Conservation (phyloP, 2,797 vertebrate genomes). For the Neopelma chrysocephalum region DNA sequence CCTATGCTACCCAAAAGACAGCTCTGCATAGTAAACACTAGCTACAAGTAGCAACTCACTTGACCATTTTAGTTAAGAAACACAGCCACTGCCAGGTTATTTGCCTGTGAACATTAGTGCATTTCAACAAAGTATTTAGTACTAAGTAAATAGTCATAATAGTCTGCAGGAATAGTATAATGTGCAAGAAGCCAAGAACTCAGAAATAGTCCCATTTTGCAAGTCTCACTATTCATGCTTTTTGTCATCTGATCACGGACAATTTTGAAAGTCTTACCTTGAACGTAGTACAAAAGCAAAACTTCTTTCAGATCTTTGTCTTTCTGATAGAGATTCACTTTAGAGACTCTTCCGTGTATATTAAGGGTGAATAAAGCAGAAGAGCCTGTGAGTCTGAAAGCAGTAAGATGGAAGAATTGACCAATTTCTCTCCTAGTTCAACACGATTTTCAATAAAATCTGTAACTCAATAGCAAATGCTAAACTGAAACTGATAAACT, state of each 20-base stretch:
- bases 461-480: neutral
- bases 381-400: neutral
- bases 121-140: neutral
- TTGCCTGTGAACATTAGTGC: neutral
- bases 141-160: neutral
- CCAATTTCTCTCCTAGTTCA: neutral
- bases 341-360: neutral
- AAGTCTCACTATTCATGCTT: neutral
- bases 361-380: constrained; percentile 6
- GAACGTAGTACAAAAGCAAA: neutral
- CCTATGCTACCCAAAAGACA: neutral
- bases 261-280: constrained; percentile 2
- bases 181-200: neutral
- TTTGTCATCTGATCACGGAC: neutral
- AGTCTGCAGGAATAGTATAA: neutral
- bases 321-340: constrained; percentile 11
- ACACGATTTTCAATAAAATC: neutral
- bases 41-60: neutral
- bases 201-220: neutral
- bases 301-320: neutral
- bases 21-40: neutral
- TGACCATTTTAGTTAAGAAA: neutral
- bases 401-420: neutral
- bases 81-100: neutral
- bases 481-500: neutral